Base-by-base conservation (phyloP, 2,113 vertebrate species). In the Eublepharis macularius region DNA sequence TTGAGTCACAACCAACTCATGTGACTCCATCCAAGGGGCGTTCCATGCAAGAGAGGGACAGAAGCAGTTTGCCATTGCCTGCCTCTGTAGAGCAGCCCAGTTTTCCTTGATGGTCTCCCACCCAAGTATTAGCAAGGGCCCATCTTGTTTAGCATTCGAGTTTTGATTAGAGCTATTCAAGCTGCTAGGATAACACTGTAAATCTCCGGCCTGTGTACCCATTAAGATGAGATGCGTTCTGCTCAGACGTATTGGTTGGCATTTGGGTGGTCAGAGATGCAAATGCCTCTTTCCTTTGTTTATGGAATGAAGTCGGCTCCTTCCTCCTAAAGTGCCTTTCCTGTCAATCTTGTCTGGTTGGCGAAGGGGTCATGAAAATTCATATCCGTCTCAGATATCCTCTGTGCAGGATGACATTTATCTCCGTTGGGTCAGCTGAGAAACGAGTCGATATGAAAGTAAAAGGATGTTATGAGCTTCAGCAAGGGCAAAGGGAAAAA, bases 301-400 rank as follows among this genome's bases (percentile, higher is more conserved):
- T 82, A 0, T 0, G 79, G 74, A 89, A 86, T 7, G 74, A 76
- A 82, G 85, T 90, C 34, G 47, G 13, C 43, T 86, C 75, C 81
- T 77, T 45, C 87, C 54, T 76, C 49, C 84, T 91, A 89, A 88
- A 72, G 82, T 68, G 90, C 76, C 2, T 3, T 76, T 63, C 41
- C 41, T 83, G 72, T 84, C 89, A 90, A 54, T 81, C 77, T 84
- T 54, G 83, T 32, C 73, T 69, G 43, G 79, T 66, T 57, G 69
- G 89, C 91, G 88, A 73, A 75, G 26, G 1, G 17, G 76, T 51
- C 6, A 39, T 88, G 86, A 90, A 93, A 91, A 94, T 91, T 91
- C 77, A 10, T 75, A 72, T 47, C 77, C 88, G 24, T 73, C 60
- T 70, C 41, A 36, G 13, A 75, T 45, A 82, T 36, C 82, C 47